phyloP scores from a whole-genome alignment of 2,113 vertebrate genomes.

The Columba janthina region DNA sequence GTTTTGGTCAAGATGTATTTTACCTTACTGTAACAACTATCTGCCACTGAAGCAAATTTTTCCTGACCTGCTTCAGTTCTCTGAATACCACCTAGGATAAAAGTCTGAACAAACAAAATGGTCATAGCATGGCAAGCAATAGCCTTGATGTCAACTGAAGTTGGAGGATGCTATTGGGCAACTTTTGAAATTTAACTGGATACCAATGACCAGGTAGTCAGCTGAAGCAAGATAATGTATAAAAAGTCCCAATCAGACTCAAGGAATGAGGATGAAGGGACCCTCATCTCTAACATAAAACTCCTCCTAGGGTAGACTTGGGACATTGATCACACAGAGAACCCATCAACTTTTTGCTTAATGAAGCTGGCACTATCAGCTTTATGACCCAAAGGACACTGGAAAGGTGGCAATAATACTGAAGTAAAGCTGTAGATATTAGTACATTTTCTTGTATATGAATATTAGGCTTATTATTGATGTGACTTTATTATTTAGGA shows the following conservation, averaged over 20 bases:
- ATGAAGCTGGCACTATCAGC: fast-evolving
- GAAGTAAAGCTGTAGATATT: neutral
- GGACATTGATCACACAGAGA: neutral
- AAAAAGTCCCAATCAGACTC: neutral
- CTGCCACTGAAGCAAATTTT: neutral
- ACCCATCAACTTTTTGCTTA: neutral
- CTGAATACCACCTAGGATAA: neutral
- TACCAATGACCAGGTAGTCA: too few species aligned
- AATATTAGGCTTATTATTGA: neutral
- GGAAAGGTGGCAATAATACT: neutral
- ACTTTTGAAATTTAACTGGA: neutral
- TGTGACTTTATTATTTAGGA: neutral
- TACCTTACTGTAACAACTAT: neutral
- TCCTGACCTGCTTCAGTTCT: neutral
- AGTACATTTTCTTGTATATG: neutral
- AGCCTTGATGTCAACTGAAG: fast-evolving
- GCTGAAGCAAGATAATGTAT: neutral
- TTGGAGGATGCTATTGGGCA: neutral
- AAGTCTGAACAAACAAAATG: neutral
- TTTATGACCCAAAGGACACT: neutral
- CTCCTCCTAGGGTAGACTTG: neutral
- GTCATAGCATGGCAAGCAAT: neutral
- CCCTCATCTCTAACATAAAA: neutral
- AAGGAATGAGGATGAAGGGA: neutral
- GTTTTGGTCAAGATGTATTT: neutral